Base-by-base conservation (phyloP, 53 echinoderm and acorn worm species). In the Patiria pectinifera region DNA sequence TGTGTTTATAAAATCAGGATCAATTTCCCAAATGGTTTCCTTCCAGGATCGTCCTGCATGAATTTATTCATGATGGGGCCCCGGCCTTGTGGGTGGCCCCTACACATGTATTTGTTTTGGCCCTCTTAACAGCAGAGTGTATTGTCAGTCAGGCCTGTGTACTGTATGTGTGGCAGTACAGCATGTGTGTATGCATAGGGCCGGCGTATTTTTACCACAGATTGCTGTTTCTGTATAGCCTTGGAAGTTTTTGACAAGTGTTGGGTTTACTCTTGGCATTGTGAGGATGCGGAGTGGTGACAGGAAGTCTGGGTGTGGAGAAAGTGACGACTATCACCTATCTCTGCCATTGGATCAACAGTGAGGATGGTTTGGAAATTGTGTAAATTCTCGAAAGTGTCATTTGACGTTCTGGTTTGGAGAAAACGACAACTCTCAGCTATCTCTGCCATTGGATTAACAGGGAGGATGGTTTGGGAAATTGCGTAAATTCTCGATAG, bases 1-100 rank as follows among this genome's bases (percentile, higher is more conserved):
- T 47, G 23, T 80, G 90, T 81, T 90, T 90, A 53, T 61, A 89
- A 90, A 85, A 81, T 69, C 48, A 14, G 80, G 90, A 81, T 90
- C 81, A 66, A 18, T 80, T 90, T 82, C 81, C 80, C 22, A 25
- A 76, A 87, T 76, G 58, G 76, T 46, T 76, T 87, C 47, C 5
- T 53, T 53, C 53, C 53, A 53, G 53, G 35, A 53, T 14, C 66
- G 0, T 74, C 76, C 26, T 59, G 59, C 59, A 24, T 62, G 62
- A 79, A 89, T 61, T 62, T 89, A 84, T 84, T 84, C 84, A 84
- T 84, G 66, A 84, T 62, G 2, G 10, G 84, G 66, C 0, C 35
- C 35, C 35, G 35, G 59, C 61, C 62, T 19, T 62, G 79, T 89
- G 80, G 89, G 84, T 84, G 84, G 84, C 66, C 83, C 83, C 58